phyloP scores from a whole-genome alignment of 53 echinoderm and acorn worm genomes.

The Mesocentrotus franciscanus region DNA sequence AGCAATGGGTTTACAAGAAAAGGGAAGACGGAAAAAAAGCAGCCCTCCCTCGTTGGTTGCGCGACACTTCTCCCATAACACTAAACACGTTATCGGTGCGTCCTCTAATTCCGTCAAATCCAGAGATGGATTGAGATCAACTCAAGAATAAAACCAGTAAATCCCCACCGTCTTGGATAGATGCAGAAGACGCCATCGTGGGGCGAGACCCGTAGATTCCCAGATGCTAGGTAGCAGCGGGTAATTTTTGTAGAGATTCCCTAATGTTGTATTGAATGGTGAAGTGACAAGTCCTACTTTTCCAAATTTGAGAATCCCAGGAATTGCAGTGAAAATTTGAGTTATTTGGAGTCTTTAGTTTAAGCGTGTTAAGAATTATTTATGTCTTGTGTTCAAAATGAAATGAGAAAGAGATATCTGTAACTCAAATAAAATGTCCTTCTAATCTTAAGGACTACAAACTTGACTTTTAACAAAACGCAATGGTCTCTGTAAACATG shows the following conservation, averaged over 20 bases:
- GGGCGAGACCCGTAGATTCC: background rate
- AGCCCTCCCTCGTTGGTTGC: background rate
- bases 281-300: background rate
- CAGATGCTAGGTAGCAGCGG: background rate
- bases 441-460: background rate
- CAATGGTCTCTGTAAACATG: background rate
- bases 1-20: constrained; percentile 31
- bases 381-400: background rate
- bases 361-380: background rate
- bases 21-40: background rate
- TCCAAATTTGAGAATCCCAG: background rate
- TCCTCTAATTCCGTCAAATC: constrained; percentile 45
- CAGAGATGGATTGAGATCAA: background rate
- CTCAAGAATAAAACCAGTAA: background rate
- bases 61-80: constrained; percentile 21
- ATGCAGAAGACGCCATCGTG: background rate
- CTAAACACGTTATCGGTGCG: constrained; percentile 42
- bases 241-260: background rate
- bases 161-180: background rate
- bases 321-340: background rate
- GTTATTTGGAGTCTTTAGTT: background rate
- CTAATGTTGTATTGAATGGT: background rate
- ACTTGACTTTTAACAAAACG: background rate
- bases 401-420: background rate
- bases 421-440: background rate